Conservation (phyloP, 2,888 invertebrate genomes). For the Drosophila sordidapex region DNA sequence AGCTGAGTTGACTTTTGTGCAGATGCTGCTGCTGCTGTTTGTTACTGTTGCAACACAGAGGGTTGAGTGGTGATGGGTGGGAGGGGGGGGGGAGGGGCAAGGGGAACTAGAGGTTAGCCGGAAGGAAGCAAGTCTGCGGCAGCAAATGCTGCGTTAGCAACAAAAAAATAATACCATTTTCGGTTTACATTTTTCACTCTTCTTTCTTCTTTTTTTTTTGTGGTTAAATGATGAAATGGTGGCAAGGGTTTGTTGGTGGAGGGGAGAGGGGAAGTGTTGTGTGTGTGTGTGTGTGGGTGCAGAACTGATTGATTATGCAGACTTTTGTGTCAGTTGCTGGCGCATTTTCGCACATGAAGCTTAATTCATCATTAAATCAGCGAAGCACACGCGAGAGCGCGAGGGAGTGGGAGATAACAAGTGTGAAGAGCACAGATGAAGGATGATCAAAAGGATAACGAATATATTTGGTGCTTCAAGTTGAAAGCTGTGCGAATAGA, state of each 20-base stretch:
- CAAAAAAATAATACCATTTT: conserved; percentile 3
- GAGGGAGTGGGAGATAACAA: not conserved
- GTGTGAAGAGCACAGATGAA: conserved; percentile 16
- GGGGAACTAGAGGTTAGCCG: conserved; percentile 25
- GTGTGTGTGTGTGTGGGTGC: not conserved
- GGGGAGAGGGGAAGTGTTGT: no score
- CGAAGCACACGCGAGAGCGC: conserved; percentile 29
- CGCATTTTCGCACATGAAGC: conserved; percentile 64
- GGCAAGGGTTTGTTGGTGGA: not conserved
- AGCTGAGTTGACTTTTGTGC: conserved; percentile 69
- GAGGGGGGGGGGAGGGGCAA: no score
- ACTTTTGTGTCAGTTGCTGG: conserved; percentile 72
- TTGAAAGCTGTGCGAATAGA: not conserved
- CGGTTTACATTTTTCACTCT: conserved; percentile 20
- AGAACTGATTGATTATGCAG: conserved; percentile 76
- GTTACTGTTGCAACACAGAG: conserved; percentile 18
- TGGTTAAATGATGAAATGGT: conserved; percentile 3
- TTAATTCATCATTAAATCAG: conserved; percentile 75
- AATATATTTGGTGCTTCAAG: conserved; percentile 7
- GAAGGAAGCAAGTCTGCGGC: conserved; percentile 62
- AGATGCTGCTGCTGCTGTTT: conserved; percentile 34
- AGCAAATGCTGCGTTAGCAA: conserved; percentile 69
- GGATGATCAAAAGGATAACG: conserved; percentile 13
- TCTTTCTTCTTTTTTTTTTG: conserved; percentile 16
- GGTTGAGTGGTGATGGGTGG: not conserved